Base-by-base conservation (phyloP, 2,888 invertebrate genomes). In the Agrochola macilenta region DNA sequence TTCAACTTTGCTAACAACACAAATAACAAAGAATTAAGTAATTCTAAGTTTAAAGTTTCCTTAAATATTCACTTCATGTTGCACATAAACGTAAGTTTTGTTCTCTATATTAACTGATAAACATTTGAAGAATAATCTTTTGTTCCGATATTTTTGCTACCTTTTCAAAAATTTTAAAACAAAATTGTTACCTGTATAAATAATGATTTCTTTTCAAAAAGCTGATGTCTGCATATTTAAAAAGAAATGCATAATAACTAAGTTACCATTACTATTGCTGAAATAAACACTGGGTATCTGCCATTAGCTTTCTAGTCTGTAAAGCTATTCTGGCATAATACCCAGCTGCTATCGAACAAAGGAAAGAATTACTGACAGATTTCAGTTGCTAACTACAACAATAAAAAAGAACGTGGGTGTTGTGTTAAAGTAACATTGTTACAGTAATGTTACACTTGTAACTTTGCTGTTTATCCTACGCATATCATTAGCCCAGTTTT, bases 401-500 rank as follows among this genome's bases (percentile, higher is more conserved):
- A 85, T 84, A 74, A 75, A 70, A 82, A 73, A 12, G 35, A 71
- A 73, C 74, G 86, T 84, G 74, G 87, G 87, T 76, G 82, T 75
- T 76, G 52, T 82, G 63, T 82, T 68, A 76, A 87, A 76, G 39
- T 81, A 73, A 76, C 74, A 72, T 57, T 77, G 70, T 81, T 61
- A 78, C 76, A 75, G 58, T 80, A 64, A 79, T 80, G 80, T 84
- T 79, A 81, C 83, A 84, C 78, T 84, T 85, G 82, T 86, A 81
- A 77, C 65, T 63, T 79, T 60, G 69, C 73, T 76, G 70, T 85
- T 85, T 86, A 84, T 87, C 90, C 90, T 91, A 91, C 91, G 90
- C 90, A 91, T 91, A 86, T 75, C 65, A 88, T 92, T 92, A 92
- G 82, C 91, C 91, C 76, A 89, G 78, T 90, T 86, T 72, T 76